A percentile compares a stretch with the other conserved stretches of the same genome.
Conservation (phyloP, 2,888 invertebrate genomes). For the Amblyjoppa fuscipennis region DNA sequence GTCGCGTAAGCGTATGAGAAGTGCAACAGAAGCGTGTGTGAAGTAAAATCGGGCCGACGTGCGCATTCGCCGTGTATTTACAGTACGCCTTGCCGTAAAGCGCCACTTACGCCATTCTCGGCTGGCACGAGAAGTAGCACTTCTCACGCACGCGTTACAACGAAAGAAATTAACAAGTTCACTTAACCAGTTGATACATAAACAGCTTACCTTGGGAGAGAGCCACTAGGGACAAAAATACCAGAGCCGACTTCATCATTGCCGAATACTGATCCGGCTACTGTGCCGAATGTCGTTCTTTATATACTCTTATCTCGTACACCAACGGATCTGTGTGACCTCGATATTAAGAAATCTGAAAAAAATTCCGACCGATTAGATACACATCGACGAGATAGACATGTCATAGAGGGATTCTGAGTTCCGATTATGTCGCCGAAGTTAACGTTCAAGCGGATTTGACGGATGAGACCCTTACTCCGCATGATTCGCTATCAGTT, state of each 20-base stretch:
- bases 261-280: slow-evolving; percentile 18
- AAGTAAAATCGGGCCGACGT: too few species aligned
- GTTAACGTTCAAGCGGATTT: neutral
- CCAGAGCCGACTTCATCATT: slow-evolving; percentile 60
- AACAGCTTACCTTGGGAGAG: slow-evolving; percentile 52
- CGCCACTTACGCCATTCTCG: too few species aligned
- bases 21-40: too few species aligned
- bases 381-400: slow-evolving; percentile 16
- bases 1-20: too few species aligned
- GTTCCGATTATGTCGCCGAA: slow-evolving; percentile 17
- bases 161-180: too few species aligned
- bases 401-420: neutral
- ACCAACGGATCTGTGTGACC: slow-evolving; percentile 1
- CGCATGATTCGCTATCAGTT: slow-evolving; percentile 4
- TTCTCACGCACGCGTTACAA: too few species aligned
- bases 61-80: too few species aligned
- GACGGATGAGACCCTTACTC: neutral
- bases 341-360: neutral
- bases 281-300: slow-evolving; percentile 15
- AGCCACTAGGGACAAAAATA: slow-evolving; percentile 51
- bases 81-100: too few species aligned
- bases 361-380: slow-evolving; percentile 26
- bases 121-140: too few species aligned
- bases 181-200: neutral
- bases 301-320: slow-evolving; percentile 55